phyloP scores from a whole-genome alignment of 2,888 invertebrate species.

The Ferrisia virgata region DNA sequence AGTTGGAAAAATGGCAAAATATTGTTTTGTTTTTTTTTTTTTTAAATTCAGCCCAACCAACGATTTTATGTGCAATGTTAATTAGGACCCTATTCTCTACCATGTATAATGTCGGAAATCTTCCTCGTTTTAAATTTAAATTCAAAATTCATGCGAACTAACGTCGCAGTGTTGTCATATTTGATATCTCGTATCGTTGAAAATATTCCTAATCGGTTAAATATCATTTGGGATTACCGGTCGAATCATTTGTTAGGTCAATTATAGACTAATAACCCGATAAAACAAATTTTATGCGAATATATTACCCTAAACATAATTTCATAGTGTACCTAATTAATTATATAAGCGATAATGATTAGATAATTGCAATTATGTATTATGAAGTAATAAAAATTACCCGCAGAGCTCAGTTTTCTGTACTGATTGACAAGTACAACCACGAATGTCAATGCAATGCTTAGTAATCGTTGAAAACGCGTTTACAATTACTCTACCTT shows the following conservation, averaged over 20 bases:
- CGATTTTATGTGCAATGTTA: no score
- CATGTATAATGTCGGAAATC: no score
- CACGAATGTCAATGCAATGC: slow-evolving; percentile 27
- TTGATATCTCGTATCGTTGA: no score
- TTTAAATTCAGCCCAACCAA: no score
- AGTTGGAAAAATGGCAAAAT: no score
- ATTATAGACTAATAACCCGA: neutral
- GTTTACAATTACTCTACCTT: slow-evolving; percentile 39
- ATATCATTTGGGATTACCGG: neutral
- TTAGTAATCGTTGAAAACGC: slow-evolving; percentile 35
- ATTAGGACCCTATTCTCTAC: no score
- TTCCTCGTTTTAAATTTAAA: no score
- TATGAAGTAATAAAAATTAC: neutral
- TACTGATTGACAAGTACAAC: neutral
- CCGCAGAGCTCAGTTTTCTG: neutral
- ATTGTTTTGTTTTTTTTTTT: no score
- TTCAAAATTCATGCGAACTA: no score
- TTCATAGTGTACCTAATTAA: neutral
- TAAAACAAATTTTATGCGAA: no score
- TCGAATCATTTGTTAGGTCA: neutral
- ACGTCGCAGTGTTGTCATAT: no score
- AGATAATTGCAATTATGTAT: neutral
- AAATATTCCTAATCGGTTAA: neutral
- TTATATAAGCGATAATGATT: neutral
- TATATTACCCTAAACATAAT: neutral